phyloP scores from a whole-genome alignment of 2,113 vertebrate genomes.

The Caranx melampygus region DNA sequence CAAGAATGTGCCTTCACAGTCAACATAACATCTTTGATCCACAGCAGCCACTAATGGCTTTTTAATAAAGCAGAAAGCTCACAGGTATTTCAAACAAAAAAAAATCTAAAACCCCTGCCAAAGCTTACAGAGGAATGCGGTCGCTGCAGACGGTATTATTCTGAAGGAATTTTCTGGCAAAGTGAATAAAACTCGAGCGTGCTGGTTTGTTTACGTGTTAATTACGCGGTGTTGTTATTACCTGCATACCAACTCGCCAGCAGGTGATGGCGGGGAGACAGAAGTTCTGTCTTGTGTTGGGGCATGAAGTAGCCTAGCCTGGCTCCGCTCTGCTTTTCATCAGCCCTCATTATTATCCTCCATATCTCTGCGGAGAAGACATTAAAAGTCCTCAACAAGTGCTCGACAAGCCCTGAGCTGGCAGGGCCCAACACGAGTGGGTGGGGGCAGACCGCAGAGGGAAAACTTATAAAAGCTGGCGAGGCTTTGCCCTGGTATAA shows the following conservation, averaged over 20 bases:
- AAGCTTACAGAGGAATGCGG: slow-evolving; percentile 9
- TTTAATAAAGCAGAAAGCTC: slow-evolving; percentile 16
- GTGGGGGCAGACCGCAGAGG: slow-evolving; percentile 1
- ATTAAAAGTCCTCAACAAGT: slow-evolving; percentile 42
- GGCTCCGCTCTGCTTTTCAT: slow-evolving; percentile 38
- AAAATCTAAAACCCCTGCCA: background rate
- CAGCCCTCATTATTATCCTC: slow-evolving; percentile 44
- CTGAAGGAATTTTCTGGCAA: slow-evolving; percentile 15
- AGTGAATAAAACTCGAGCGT: slow-evolving; percentile 4
- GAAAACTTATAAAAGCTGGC: slow-evolving; percentile 16
- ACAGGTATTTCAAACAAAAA: slow-evolving; percentile 11
- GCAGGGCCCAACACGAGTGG: slow-evolving; percentile 9
- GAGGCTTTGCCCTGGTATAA: slow-evolving; percentile 13
- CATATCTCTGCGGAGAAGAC: slow-evolving; percentile 37
- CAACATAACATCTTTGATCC: slow-evolving; percentile 4
- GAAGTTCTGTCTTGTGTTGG: slow-evolving; percentile 46
- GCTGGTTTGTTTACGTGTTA: slow-evolving; percentile 32
- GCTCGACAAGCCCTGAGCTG: slow-evolving; percentile 38
- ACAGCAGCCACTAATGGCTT: background rate
- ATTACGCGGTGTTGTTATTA: slow-evolving; percentile 41
- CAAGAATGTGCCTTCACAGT: background rate
- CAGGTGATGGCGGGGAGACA: slow-evolving; percentile 41
- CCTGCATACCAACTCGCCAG: slow-evolving; percentile 52
- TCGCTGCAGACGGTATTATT: background rate
- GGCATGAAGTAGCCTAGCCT: slow-evolving; percentile 49